These are phyloP conservation scores for Holacanthus passer DNA, from an alignment of 2,113 vertebrate genomes.

Conservation along the genomic window DNA sequence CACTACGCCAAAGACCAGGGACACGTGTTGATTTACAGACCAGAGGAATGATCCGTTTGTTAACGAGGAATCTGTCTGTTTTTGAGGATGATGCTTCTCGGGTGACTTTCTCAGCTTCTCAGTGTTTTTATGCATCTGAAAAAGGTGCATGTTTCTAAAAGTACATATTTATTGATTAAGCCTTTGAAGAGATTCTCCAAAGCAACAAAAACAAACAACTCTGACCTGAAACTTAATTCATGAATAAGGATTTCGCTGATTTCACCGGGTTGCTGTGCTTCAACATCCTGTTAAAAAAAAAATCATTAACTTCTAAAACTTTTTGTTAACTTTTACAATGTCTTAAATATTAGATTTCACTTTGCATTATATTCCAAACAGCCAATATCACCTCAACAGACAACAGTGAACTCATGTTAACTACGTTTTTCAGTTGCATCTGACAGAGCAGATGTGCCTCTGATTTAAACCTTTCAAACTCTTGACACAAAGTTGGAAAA, in stretches of 20 bases:
- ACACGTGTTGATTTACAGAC: not conserved
- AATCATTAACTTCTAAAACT: not conserved
- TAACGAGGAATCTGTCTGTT: not conserved
- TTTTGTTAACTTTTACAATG: not conserved
- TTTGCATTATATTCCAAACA: not conserved
- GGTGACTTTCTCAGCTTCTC: not conserved
- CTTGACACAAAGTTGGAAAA: not conserved
- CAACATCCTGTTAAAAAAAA: not conserved
- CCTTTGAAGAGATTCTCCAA: slow-evolving; percentile 30
- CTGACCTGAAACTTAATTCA: slow-evolving; percentile 6
- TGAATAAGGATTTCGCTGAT: not conserved
- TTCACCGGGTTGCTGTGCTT: not conserved
- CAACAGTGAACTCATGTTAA: not conserved
- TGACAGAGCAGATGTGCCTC: not conserved
- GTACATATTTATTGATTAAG: slow-evolving; percentile 14
- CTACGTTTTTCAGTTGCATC: not conserved
- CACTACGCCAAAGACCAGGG: not conserved
- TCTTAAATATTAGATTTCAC: not conserved
- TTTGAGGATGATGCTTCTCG: not conserved
- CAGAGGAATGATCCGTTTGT: not conserved
- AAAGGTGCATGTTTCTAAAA: slow-evolving; percentile 2
- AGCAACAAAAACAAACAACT: slow-evolving; percentile 18
- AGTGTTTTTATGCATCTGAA: not conserved
- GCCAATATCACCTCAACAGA: not conserved
- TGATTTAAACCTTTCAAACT: too few relatives aligned